phyloP scores from a whole-genome alignment of 2,113 vertebrate genomes.

The Melanotaenia duboulayi region DNA sequence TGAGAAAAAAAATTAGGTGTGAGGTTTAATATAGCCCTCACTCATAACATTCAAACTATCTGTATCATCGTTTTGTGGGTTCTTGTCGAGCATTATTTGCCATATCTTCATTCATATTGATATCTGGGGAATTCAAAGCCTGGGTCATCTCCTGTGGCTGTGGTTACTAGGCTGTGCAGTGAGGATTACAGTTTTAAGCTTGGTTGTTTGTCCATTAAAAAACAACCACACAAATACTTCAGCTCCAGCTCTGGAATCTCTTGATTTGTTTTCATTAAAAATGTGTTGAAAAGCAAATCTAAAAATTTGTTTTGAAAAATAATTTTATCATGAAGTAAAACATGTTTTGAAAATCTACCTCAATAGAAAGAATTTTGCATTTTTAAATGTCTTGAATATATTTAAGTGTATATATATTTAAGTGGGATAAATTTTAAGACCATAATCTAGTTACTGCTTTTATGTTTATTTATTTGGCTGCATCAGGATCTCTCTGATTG shows the following conservation, averaged over 20 bases:
- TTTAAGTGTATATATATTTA: too few relatives aligned
- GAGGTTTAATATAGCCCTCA: too few relatives aligned
- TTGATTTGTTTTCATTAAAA: too few relatives aligned
- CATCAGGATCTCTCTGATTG: conserved; percentile 26
- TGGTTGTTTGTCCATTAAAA: background rate
- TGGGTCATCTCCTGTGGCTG: background rate
- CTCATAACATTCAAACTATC: too few relatives aligned
- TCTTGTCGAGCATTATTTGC: background rate
- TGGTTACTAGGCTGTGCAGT: background rate
- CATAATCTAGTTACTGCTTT: conserved; percentile 3
- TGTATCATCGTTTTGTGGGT: background rate
- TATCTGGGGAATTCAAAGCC: background rate
- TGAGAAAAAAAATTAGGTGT: too few relatives aligned
- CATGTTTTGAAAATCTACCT: background rate
- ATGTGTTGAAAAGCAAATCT: too few relatives aligned
- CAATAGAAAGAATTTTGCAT: background rate
- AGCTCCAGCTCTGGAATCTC: too few relatives aligned
- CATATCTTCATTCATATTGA: background rate
- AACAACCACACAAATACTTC: background rate
- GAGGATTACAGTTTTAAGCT: background rate
- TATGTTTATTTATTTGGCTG: conserved; percentile 2
- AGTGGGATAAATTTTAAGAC: conserved; percentile 13
- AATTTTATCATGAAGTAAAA: too few relatives aligned
- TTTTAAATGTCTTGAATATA: too few relatives aligned
- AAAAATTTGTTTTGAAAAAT: too few relatives aligned